These are phyloP conservation scores for Amblyornis subalaris DNA, from an alignment of 2,113 vertebrate species.

Conservation along the genomic window DNA sequence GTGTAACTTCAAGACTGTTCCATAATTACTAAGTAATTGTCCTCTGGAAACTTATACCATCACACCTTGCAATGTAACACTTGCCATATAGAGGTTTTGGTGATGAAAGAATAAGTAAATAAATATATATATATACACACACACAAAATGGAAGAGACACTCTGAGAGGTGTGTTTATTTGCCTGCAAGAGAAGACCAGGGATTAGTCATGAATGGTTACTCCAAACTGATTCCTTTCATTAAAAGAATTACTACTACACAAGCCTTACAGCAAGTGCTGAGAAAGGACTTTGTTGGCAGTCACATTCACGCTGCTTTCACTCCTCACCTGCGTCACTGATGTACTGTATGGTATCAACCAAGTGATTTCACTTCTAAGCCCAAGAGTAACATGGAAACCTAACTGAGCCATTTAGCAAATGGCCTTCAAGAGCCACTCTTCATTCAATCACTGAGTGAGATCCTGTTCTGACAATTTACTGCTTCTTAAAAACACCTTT, in stretches of 20 bases:
- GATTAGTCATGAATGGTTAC: background rate
- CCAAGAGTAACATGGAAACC: background rate
- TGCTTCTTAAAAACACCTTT: background rate
- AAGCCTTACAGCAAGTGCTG: background rate
- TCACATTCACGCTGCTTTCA: fast-evolving
- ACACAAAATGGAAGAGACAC: background rate
- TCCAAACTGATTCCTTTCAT: background rate
- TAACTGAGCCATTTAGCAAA: background rate
- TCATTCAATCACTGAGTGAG: background rate
- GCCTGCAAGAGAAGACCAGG: background rate
- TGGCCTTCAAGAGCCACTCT: background rate
- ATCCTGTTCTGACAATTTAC: background rate
- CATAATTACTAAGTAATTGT: background rate
- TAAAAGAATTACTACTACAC: background rate
- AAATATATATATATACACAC: fast-evolving
- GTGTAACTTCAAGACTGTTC: background rate
- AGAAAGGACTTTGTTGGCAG: background rate
- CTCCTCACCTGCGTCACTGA: background rate
- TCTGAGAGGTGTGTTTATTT: background rate
- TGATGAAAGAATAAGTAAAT: background rate
- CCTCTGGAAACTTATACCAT: background rate
- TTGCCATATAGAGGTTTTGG: background rate
- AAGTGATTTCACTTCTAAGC: background rate
- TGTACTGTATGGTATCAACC: fast-evolving
- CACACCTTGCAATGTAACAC: background rate